Evolutionary conservation across 2,888 invertebrate genomes (phyloP), one percentile per base, ranked within the genome.

Genomic region (Nymphalis c-album): DNA sequence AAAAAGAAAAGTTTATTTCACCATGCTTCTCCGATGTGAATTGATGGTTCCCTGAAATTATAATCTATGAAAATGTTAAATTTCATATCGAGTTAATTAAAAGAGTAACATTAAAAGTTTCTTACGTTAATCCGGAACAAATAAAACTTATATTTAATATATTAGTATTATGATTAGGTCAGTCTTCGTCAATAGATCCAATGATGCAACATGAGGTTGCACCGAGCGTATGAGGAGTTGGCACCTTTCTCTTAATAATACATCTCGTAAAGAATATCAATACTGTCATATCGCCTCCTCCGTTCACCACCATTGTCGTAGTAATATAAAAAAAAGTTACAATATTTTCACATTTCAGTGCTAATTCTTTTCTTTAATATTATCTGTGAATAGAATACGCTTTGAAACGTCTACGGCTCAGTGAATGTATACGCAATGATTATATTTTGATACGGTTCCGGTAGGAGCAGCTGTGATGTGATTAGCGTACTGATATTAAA

Each of bases 401-500:
- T 67, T 40, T 50, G 59, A 59, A 59, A 63, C 17, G 20, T 22
- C 47, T 51, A 58, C 31, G 31, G 47, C 35, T 40, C 17, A 47
- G 31, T 57, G 31, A 18, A 50, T 45, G 46, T 4, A 62, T 58
- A 40, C 22, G 65, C 51, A 66, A 63, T 68, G 58, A 71, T 66
- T 35, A 50, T 51, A 63, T 60, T 59, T 22, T 61, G 46, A 67
- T 64, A 46, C 35, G 22, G 22, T 22, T 45, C 58, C 67, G 51
- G 60, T 64, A 62, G 59, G 51, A 64, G 60, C 58, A 47, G 18
- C 8, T 60, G 58, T 58, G 48, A 57, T 65, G 64, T 69, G 69
- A 69, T 69, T 69, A 64, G 66, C 66, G 48, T 61, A 40, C 45
- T 48, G 65, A 63, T 68, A 47, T 70, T 35, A 61, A 63, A 66